Evolutionary conservation across 2,888 invertebrate species (phyloP), one percentile per base, ranked within the genome.

Genomic region (Lasioglossum vierecki): DNA sequence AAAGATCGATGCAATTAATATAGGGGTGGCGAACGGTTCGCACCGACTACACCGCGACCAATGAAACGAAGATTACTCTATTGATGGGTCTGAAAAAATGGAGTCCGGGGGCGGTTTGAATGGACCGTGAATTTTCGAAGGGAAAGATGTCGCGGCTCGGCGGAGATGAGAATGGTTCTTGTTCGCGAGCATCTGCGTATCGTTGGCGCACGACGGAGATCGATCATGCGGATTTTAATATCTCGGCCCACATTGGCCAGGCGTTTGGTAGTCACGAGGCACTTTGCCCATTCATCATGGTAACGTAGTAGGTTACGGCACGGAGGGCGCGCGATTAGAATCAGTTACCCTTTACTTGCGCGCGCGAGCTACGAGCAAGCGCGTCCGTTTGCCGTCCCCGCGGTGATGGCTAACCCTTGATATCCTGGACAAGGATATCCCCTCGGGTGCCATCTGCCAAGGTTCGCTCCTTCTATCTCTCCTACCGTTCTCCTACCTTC

Each of bases 281-380:
- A 93, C 92, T 92, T 91, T 81, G 93, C 86, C 93, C 94, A 94
- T 94, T 94, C 94, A 94, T 94, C 94, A 94, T 93, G 91, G 90
- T 88, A 90, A 84, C 87, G 90, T 90, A 85, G 89, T 89, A 91
- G 88, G 89, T 89, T 91, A 92, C 89, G 89, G 84, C 88, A 88
- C 90, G 89, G 93, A 93, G 94, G 93, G 93, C 92, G 92, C 93
- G 94, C 93, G 94, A 94, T 94, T 94, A 94, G 94, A 94, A 94
- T 94, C 94, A 94, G 94, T 94, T 94, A 94, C 94, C 94, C 94
- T 94, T 94, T 94, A 94, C 93, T 94, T 93, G 92, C 91, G 89
- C 89, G 9, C 35, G 66, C 63, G 26, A 60, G 60, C 60, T 18
- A 57, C 57, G 57, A 57, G 90, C 87, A 18, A 35, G 35, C 66